These are phyloP conservation scores for Anableps anableps DNA, from an alignment of 2,797 vertebrate species.

Conservation along the genomic window DNA sequence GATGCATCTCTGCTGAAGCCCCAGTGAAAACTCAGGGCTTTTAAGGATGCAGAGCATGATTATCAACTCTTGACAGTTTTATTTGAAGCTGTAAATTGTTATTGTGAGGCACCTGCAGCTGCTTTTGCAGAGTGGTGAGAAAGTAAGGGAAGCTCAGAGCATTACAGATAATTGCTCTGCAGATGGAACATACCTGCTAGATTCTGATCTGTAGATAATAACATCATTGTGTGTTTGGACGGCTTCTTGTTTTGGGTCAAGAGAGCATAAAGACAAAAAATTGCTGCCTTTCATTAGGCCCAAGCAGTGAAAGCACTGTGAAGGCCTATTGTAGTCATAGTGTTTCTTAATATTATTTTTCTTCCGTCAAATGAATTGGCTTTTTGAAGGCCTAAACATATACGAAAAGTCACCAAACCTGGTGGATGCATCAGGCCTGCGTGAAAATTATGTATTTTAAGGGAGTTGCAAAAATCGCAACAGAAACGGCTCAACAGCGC, in stretches of 20 bases:
- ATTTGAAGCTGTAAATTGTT: slow-evolving; percentile 57
- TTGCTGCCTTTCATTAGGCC: background rate
- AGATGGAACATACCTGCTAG: slow-evolving; percentile 41
- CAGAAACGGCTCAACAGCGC: too few species aligned
- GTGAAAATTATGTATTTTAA: too few species aligned
- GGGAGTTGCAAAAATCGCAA: too few species aligned
- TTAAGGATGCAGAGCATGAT: slow-evolving; percentile 31
- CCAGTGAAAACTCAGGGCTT: slow-evolving; percentile 11
- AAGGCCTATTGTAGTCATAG: too few species aligned
- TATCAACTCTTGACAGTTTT: slow-evolving; percentile 55
- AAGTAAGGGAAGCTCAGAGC: slow-evolving; percentile 33
- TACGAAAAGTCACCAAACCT: too few species aligned
- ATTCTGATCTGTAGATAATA: slow-evolving; percentile 32
- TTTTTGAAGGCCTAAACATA: too few species aligned
- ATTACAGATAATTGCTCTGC: slow-evolving; percentile 42
- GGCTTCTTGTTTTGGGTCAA: slow-evolving; percentile 3
- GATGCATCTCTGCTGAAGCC: background rate
- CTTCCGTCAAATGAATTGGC: too few species aligned
- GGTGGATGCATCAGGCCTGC: too few species aligned
- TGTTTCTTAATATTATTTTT: too few species aligned
- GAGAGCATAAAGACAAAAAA: background rate
- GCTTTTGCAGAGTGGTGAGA: slow-evolving; percentile 41
- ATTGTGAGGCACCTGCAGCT: slow-evolving; percentile 50
- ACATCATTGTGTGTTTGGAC: slow-evolving; percentile 25
- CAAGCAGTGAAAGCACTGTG: too few species aligned